These are phyloP conservation scores for Centroberyx gerrardi DNA, from an alignment of 2,797 vertebrate species.

Conservation along the genomic window DNA sequence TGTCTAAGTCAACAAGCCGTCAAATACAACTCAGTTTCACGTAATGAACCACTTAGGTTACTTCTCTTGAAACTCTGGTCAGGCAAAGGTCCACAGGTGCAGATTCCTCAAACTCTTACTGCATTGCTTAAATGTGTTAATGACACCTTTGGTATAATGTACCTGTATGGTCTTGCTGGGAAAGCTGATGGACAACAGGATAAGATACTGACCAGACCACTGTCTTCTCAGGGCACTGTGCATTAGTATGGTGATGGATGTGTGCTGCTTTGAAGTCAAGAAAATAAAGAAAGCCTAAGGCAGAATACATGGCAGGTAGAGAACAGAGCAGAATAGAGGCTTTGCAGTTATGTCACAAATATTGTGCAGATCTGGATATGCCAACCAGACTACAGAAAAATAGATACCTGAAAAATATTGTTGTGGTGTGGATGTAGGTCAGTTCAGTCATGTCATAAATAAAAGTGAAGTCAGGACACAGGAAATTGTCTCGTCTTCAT, in stretches of 20 bases:
- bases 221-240: not conserved
- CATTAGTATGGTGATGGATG: not conserved
- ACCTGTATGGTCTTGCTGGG: not conserved
- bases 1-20: conserved; percentile 29
- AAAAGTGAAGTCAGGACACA: no score
- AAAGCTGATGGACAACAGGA: not conserved
- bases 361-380: no score
- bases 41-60: not conserved
- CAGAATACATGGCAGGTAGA: no score
- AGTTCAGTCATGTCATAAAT: no score
- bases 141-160: not conserved
- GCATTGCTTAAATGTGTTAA: not conserved
- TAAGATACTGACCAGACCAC: conserved; percentile 10
- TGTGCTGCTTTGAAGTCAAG: no score
- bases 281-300: no score
- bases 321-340: no score
- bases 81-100: not conserved
- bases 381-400: no score
- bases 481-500: no score
- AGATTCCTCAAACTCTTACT: not conserved
- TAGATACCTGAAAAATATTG: no score
- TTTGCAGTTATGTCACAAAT: not conserved
- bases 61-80: conserved; percentile 3
- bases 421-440: no score
- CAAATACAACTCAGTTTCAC: conserved; percentile 9